A percentile compares a stretch with the other conserved stretches of the same genome.
Conservation (phyloP, 2,113 vertebrate genomes). For the Chinchilla lanigera region DNA sequence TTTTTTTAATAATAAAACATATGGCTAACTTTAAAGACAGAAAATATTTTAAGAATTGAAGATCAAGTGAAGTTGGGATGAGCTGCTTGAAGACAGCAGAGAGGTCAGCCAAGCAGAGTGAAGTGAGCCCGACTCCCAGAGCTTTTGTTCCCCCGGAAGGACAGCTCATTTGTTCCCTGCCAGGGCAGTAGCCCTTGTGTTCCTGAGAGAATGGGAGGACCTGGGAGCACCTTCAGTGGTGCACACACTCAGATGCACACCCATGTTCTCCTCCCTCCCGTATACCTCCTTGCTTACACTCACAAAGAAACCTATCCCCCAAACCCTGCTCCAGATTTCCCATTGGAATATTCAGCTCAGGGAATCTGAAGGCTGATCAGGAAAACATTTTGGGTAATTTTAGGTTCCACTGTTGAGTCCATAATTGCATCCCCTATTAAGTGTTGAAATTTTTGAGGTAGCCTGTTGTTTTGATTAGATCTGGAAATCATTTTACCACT, state of each 20-base stretch:
- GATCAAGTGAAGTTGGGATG: not conserved
- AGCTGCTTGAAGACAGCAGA: not conserved
- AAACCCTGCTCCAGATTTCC: not conserved
- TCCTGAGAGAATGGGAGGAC: not conserved
- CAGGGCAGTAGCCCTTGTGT: too few species aligned
- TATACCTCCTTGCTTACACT: not conserved
- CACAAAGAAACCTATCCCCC: not conserved
- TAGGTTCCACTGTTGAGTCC: not conserved
- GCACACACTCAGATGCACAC: not conserved
- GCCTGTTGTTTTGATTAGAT: not conserved
- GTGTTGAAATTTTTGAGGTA: not conserved
- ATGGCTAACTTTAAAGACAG: not conserved
- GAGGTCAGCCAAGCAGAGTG: too few species aligned
- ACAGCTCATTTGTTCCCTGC: not conserved
- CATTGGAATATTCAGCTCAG: not conserved
- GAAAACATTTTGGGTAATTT: not conserved
- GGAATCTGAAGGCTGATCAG: not conserved
- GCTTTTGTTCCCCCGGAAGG: not conserved
- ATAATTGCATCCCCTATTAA: not conserved
- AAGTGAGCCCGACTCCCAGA: not conserved
- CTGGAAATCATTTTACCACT: conserved; percentile 41
- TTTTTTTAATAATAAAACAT: not conserved
- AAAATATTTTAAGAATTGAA: not conserved
- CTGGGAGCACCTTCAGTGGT: too few species aligned
- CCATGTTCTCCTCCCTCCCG: too few species aligned